Percentiles rank a stretch among this genome's conserved stretches.
Conservation (phyloP, 2,797 vertebrate genomes). For the Rhodeus uyekii region DNA sequence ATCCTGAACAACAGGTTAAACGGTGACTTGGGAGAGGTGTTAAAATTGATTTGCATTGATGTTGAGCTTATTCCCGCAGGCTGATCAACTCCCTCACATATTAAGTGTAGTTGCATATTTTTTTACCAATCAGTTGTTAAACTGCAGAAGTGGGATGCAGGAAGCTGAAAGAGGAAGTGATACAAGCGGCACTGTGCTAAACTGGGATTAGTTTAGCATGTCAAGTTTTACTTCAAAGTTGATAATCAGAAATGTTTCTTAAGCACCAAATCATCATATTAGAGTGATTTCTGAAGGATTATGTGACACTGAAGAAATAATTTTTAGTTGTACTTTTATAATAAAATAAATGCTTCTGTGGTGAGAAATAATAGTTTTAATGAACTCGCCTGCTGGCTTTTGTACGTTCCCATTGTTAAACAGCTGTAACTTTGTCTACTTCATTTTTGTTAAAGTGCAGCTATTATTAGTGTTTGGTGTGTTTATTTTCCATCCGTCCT, state of each 20-base stretch:
- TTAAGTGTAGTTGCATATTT: background rate
- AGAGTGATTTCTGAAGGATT: background rate
- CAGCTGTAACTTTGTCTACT: background rate
- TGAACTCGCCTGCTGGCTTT: background rate
- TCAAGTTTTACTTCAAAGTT: background rate
- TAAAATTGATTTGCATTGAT: background rate
- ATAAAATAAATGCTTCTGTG: background rate
- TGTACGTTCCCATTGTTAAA: background rate
- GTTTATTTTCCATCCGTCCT: background rate
- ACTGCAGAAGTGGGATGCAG: constrained; percentile 38
- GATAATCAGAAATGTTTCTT: too few species aligned
- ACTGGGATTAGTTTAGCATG: background rate
- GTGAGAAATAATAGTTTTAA: background rate
- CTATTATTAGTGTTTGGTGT: background rate
- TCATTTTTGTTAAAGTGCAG: background rate
- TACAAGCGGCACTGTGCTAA: background rate
- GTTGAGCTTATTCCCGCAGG: background rate
- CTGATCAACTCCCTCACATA: background rate
- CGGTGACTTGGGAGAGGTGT: background rate
- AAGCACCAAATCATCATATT: background rate
- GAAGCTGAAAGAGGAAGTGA: constrained; percentile 34
- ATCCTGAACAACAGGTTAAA: constrained; percentile 34
- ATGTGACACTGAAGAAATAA: background rate
- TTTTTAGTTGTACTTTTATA: background rate
- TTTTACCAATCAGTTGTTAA: background rate